Conservation (phyloP, 1,140 invertebrate species). For the Leguminivora glycinivorella region DNA sequence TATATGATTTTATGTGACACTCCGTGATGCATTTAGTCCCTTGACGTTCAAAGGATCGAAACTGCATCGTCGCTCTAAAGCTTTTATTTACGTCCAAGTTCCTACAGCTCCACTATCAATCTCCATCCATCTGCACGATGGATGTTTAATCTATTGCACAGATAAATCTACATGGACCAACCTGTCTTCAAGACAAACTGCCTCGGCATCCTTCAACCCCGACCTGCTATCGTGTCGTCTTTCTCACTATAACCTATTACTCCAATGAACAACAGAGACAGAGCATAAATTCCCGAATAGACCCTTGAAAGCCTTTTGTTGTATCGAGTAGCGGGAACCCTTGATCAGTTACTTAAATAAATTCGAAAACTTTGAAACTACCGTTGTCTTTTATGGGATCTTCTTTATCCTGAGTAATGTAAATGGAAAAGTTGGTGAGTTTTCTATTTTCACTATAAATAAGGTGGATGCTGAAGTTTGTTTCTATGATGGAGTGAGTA, state of each 20-base stretch:
- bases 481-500: neutral
- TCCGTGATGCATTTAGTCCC: neutral
- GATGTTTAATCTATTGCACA: constrained; percentile 6
- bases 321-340: constrained; percentile 11
- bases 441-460: constrained; percentile 8
- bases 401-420: constrained; percentile 7
- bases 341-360: constrained; percentile 17
- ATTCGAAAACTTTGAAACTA: constrained; percentile 12
- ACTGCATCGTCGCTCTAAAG: neutral
- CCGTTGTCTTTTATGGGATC: constrained; percentile 9
- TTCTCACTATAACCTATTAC: constrained; percentile 7
- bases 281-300: constrained; percentile 1
- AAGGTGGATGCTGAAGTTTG: neutral
- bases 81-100: constrained; percentile 2
- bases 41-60: neutral
- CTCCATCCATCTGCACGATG: constrained; percentile 9
- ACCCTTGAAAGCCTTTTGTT: neutral
- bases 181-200: constrained; percentile 9
- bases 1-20: neutral
- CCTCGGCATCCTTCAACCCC: neutral
- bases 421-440: neutral
- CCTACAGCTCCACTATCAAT: constrained; percentile 11
- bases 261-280: neutral
- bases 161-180: constrained; percentile 14
- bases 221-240: neutral